A percentile compares a stretch with the other conserved stretches of the same genome.
phyloP scores from a whole-genome alignment of 2,797 vertebrate genomes.

The Rhodeus uyekii region DNA sequence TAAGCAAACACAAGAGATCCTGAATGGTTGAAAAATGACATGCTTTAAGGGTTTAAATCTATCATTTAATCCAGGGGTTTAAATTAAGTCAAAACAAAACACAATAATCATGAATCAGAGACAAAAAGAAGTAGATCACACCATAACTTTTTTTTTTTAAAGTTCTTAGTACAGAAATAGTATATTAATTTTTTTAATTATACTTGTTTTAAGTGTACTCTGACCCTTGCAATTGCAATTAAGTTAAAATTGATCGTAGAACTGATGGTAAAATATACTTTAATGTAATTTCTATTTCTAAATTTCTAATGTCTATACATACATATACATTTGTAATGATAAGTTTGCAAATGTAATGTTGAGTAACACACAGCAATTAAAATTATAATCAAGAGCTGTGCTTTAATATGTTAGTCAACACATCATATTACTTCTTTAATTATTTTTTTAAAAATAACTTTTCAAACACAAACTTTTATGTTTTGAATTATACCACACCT shows the following conservation, averaged over 20 bases:
- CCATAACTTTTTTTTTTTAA: background rate
- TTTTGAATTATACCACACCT: background rate
- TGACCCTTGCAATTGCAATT: background rate
- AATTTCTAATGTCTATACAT: background rate
- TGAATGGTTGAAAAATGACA: background rate
- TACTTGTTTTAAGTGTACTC: background rate
- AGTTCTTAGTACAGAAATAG: background rate
- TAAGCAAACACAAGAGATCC: conserved; percentile 2
- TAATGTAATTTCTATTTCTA: background rate
- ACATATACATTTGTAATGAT: background rate
- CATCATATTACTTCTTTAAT: background rate
- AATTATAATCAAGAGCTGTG: background rate
- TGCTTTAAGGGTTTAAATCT: background rate
- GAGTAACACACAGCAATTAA: background rate
- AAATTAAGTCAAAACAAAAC: background rate
- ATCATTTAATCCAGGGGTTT: background rate
- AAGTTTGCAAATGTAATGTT: background rate
- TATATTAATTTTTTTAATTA: no score
- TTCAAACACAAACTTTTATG: no score
- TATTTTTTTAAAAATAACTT: no score
- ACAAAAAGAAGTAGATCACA: background rate
- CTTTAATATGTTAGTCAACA: background rate
- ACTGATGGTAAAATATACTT: no score
- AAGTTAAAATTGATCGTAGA: no score
- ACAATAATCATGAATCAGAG: background rate